phyloP scores from a whole-genome alignment of 2,888 invertebrate species.

The Rhagonycha fulva region DNA sequence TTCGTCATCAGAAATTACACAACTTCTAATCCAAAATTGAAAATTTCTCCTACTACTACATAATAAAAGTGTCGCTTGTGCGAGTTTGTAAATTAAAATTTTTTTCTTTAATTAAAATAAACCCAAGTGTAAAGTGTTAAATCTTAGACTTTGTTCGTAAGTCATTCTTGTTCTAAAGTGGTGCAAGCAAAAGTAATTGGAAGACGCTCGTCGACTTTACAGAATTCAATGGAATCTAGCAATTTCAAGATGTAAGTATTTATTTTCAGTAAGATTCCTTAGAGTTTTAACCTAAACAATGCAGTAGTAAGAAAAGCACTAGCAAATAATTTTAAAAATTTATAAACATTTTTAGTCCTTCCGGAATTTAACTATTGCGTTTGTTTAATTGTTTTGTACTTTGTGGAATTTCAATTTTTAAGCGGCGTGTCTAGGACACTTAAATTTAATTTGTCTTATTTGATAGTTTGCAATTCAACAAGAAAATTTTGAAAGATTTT shows the following conservation, averaged over 20 bases:
- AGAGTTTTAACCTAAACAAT: slow-evolving; percentile 37
- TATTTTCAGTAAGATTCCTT: slow-evolving; percentile 35
- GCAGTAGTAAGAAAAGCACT: slow-evolving; percentile 37
- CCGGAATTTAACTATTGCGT: neutral
- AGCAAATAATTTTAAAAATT: slow-evolving; percentile 39
- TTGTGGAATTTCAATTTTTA: neutral
- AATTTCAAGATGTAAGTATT: slow-evolving; percentile 37
- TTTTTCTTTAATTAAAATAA: slow-evolving; percentile 31
- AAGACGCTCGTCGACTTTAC: slow-evolving; percentile 26
- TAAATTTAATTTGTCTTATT: neutral
- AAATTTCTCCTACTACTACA: neutral
- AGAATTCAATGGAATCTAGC: slow-evolving; percentile 36
- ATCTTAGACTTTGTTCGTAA: slow-evolving; percentile 28
- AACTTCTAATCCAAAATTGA: neutral
- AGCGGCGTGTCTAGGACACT: no score
- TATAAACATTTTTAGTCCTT: slow-evolving; percentile 17
- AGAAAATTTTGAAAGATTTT: no score
- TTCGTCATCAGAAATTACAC: neutral
- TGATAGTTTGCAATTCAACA: neutral
- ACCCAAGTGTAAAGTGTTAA: slow-evolving; percentile 32
- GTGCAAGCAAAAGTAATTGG: slow-evolving; percentile 37
- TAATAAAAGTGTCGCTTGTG: slow-evolving; percentile 21
- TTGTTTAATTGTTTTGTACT: neutral
- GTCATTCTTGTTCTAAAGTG: slow-evolving; percentile 27
- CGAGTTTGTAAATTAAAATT: slow-evolving; percentile 23